A percentile compares a stretch with the other conserved stretches of the same genome.
These are phyloP conservation scores for Psilopogon haemacephalus DNA, from an alignment of 2,113 vertebrate species.

Conservation along the genomic window DNA sequence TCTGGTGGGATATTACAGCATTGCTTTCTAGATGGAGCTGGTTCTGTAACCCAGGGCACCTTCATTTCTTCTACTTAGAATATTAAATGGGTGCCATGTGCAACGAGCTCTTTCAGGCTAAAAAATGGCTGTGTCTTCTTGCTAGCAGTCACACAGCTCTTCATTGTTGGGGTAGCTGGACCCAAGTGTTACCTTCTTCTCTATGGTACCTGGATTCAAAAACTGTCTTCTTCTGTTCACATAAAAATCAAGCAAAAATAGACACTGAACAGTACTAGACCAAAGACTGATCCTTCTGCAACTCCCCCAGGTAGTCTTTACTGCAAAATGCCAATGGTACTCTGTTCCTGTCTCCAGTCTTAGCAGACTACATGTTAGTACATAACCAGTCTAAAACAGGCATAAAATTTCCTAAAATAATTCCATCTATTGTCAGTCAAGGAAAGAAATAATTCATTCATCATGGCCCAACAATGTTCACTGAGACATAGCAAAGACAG, in stretches of 20 bases:
- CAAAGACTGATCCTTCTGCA: not conserved
- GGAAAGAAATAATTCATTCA: slow-evolving; percentile 66
- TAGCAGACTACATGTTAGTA: not conserved
- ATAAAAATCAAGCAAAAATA: not conserved
- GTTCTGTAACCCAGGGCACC: not conserved
- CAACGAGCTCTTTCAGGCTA: not conserved
- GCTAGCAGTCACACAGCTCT: not conserved
- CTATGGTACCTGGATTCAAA: not conserved
- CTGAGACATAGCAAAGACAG: slow-evolving; percentile 66
- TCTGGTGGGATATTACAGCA: not conserved
- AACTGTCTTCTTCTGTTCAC: not conserved
- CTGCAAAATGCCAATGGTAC: not conserved
- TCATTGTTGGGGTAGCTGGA: rapidly evolving
- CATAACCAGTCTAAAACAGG: not conserved
- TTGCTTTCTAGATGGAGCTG: not conserved
- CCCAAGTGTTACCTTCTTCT: not conserved
- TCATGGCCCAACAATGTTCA: slow-evolving; percentile 50
- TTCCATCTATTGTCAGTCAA: slow-evolving; percentile 55
- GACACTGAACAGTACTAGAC: not conserved
- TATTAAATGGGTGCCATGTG: not conserved
- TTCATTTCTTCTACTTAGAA: not conserved
- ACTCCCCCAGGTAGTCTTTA: not conserved
- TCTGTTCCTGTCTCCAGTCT: not conserved
- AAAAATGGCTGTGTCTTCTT: not conserved
- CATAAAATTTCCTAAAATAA: slow-evolving; percentile 51